Evolutionary conservation across 2,797 vertebrate genomes (phyloP).

Genomic region (Acrossocheilus wenchowensis): DNA sequence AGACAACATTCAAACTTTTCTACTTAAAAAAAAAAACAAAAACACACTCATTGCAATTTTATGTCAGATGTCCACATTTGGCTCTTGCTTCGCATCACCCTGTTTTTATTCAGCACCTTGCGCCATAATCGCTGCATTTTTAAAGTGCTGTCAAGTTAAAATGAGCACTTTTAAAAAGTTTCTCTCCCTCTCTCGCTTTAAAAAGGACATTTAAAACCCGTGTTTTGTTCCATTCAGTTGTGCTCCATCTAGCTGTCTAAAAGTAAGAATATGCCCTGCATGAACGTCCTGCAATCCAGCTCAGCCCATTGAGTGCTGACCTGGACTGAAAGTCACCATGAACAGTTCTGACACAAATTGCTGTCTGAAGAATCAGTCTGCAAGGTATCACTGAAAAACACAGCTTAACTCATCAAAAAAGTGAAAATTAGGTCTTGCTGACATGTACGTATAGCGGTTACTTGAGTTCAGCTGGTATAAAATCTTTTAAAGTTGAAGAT

Average conservation of each 20-base stretch:
- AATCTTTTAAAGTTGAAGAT: neutral
- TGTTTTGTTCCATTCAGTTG: conserved; percentile 11
- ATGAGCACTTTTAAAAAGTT: neutral
- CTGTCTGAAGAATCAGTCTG: neutral
- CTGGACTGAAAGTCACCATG: conserved; percentile 8
- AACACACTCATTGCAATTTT: neutral
- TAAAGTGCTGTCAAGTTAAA: neutral
- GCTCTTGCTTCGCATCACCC: neutral
- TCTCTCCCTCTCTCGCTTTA: neutral
- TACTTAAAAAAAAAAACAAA: neutral
- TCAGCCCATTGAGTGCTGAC: conserved; percentile 14
- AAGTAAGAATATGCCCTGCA: conserved; percentile 11
- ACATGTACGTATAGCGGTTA: neutral
- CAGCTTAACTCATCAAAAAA: neutral
- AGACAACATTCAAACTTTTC: neutral
- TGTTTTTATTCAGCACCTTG: neutral
- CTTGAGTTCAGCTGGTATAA: neutral
- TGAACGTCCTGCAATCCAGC: neutral
- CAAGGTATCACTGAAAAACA: neutral
- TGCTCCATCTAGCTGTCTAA: conserved; percentile 14
- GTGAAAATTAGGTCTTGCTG: neutral
- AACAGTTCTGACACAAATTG: conserved; percentile 12
- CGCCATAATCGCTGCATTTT: neutral
- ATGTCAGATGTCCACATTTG: neutral
- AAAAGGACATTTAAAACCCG: neutral